Percentiles rank a stretch among this genome's conserved stretches.
Evolutionary conservation across 2,797 vertebrate species (phyloP).

Genomic region (Nasua narica): DNA sequence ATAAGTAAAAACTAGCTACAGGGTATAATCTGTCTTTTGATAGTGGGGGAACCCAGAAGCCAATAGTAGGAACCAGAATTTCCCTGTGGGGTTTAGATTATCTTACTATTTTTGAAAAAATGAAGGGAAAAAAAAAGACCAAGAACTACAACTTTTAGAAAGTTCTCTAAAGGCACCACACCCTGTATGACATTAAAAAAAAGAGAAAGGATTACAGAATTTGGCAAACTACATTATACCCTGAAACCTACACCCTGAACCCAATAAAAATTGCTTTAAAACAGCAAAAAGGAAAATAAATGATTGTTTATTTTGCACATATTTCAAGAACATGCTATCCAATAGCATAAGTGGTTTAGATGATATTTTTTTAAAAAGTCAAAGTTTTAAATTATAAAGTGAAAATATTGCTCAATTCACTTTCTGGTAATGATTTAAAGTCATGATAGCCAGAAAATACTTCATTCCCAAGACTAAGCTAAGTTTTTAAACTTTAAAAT

Average conservation of each 20-base stretch:
- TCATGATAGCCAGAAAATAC: constrained; percentile 23
- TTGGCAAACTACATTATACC: constrained; percentile 58
- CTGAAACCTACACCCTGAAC: constrained; percentile 58
- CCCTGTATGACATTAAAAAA: constrained; percentile 62
- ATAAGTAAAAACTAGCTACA: background rate
- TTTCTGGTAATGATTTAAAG: constrained; percentile 50
- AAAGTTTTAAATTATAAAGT: constrained; percentile 36
- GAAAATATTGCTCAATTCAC: constrained; percentile 60
- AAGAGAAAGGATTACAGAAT: constrained; percentile 60
- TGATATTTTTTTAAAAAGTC: constrained; percentile 52
- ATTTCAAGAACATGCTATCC: constrained; percentile 53
- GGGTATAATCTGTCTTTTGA: background rate
- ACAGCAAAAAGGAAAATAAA: constrained; percentile 58
- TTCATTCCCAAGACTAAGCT: constrained; percentile 43
- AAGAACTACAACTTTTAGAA: constrained; percentile 41
- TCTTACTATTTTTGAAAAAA: constrained; percentile 29
- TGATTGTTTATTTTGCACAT: constrained; percentile 56
- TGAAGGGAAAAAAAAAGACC: background rate
- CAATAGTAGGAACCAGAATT: background rate
- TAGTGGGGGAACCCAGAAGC: background rate
- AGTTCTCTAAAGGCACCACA: constrained; percentile 62
- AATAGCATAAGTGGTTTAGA: constrained; percentile 23
- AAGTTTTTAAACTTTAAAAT: constrained; percentile 35
- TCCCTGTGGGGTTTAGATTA: background rate
- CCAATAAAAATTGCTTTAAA: constrained; percentile 59